Evolutionary conservation across 2,888 invertebrate genomes (phyloP), one percentile per base, ranked within the genome.

Genomic region (Polyommatus icarus): DNA sequence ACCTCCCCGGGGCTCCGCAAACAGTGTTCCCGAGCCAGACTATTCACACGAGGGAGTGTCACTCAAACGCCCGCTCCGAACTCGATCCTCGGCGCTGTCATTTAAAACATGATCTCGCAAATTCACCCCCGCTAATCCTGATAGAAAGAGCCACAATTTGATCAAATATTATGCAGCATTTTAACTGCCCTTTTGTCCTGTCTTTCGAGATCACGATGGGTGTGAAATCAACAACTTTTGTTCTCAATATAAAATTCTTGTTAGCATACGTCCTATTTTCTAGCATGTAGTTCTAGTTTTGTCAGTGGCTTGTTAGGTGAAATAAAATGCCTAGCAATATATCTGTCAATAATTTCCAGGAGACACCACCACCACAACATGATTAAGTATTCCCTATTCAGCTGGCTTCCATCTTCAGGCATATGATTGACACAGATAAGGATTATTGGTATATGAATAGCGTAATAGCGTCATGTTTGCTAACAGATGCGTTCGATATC

Each of bases 61-160:
- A 92, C 88, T 92, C 91, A 91, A 88, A 87, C 88, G 85, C 85
- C 88, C 88, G 89, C 86, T 87, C 85, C 89, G 89, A 91, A 89
- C 78, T 89, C 89, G 88, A 89, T 89, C 89, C 88, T 87, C 90
- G 88, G 88, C 87, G 84, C 87, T 82, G 83, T 80, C 91, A 89
- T 89, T 84, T 87, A 84, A 85, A 81, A 79, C 78, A 78, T 84
- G 91, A 89, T 82, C 90, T 80, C 84, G 81, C 82, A 80, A 82
- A 82, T 81, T 83, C 83, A 82, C 84, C 82, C 82, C 78, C 80
- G 79, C 79, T 76, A 79, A 79, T 82, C 80, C 79, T 78, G 71
- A 81, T 82, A 78, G 79, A 76, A 84, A 82, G 82, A 72, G 78
- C 79, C 46, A 83, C 79, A 81, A 80, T 80, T 73, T 77, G 59